phyloP scores from a whole-genome alignment of 2,888 invertebrate species.

The Mactromeris polynyma region DNA sequence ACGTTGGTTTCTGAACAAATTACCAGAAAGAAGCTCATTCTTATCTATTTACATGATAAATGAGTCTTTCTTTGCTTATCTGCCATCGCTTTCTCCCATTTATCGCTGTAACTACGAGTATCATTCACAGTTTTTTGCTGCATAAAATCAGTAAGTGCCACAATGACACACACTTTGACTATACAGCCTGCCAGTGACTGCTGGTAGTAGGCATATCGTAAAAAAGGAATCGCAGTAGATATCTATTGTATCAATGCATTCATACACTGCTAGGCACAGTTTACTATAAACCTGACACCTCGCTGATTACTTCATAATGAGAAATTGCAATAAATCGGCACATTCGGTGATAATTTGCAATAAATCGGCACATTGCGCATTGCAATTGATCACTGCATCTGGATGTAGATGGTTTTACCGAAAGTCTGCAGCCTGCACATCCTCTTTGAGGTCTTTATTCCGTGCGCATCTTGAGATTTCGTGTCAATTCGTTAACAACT shows the following conservation, averaged over 20 bases:
- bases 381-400: not conserved
- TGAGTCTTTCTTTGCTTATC: conserved; percentile 54
- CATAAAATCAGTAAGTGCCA: conserved; percentile 60
- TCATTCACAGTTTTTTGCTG: conserved; percentile 44
- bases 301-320: not conserved
- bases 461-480: not conserved
- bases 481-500: not conserved
- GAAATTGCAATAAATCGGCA: not conserved
- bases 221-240: not conserved
- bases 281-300: not conserved
- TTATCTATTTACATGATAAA: conserved; percentile 69
- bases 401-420: not conserved
- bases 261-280: not conserved
- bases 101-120: conserved; percentile 57
- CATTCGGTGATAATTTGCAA: not conserved
- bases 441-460: not conserved
- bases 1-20: conserved; percentile 68
- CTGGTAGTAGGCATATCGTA: not conserved
- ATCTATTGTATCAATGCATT: conserved; percentile 2
- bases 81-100: conserved; percentile 57
- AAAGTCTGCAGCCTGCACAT: not conserved
- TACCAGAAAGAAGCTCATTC: conserved; percentile 62
- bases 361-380: not conserved
- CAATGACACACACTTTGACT: conserved; percentile 10
- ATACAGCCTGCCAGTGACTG: not conserved